Conservation (phyloP, 2,113 vertebrate genomes). For the Rhizomys pruinosus region DNA sequence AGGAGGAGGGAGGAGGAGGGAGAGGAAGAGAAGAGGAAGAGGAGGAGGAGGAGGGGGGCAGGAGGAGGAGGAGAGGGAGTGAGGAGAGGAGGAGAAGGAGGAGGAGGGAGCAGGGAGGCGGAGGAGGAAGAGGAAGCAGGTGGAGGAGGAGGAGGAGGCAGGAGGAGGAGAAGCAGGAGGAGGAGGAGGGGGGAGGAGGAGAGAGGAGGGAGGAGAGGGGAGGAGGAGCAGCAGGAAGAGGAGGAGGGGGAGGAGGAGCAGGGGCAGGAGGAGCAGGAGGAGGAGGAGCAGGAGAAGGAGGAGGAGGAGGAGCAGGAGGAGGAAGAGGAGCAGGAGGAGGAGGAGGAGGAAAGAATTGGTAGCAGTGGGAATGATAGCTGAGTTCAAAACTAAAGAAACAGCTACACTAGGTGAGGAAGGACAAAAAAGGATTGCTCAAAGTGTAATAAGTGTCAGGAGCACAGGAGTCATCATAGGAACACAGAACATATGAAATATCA, state of each 20-base stretch:
- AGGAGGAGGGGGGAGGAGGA: background rate
- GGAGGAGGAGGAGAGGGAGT: no score
- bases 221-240: no score
- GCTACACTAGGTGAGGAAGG: background rate
- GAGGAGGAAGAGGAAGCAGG: background rate
- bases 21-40: background rate
- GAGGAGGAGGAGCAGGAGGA: background rate
- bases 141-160: no score
- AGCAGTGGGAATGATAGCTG: background rate
- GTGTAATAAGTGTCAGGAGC: background rate
- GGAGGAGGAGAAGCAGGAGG: no score
- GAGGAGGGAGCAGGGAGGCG: no score
- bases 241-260: background rate
- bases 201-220: background rate
- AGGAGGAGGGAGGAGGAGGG: no score
- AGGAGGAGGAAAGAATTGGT: background rate
- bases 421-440: background rate
- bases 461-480: background rate
- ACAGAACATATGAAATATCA: background rate
- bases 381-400: background rate
- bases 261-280: no score
- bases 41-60: background rate
- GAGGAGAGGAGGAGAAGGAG: background rate
- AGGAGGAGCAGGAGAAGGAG: background rate
- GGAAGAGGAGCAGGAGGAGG: background rate